phyloP scores from a whole-genome alignment of 2,797 vertebrate genomes.

The Neosilurus mollespiculum region DNA sequence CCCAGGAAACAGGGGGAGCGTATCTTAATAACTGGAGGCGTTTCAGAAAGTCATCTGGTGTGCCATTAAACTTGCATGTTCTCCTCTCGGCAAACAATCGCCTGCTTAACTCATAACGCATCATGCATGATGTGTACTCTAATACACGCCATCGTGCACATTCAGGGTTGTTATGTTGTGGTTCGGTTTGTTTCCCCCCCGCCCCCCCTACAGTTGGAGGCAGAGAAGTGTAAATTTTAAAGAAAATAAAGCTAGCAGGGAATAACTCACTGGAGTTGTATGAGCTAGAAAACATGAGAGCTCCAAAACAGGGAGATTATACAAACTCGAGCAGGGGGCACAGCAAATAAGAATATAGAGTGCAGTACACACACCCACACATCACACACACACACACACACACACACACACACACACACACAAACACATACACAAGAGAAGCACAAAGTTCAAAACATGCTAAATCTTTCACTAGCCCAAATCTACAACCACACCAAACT shows the following conservation, averaged over 20 bases:
- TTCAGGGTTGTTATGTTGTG: conserved; percentile 10
- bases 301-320: neutral
- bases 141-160: neutral
- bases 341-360: neutral
- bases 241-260: conserved; percentile 23
- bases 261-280: neutral
- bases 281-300: neutral
- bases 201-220: neutral
- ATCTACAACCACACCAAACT: neutral
- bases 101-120: conserved; percentile 24
- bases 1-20: conserved; percentile 56
- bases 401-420: neutral
- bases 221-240: conserved; percentile 11
- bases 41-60: conserved; percentile 60
- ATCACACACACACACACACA: neutral
- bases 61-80: conserved; percentile 70
- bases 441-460: neutral
- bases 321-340: neutral
- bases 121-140: neutral
- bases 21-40: conserved; percentile 58
- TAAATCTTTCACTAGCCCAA: neutral
- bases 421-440: neutral
- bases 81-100: conserved; percentile 65
- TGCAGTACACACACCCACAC: too few relatives aligned
- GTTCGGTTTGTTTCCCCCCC: neutral